Evolutionary conservation across 2,888 invertebrate species (phyloP).

Genomic region (Epinotia ramella): DNA sequence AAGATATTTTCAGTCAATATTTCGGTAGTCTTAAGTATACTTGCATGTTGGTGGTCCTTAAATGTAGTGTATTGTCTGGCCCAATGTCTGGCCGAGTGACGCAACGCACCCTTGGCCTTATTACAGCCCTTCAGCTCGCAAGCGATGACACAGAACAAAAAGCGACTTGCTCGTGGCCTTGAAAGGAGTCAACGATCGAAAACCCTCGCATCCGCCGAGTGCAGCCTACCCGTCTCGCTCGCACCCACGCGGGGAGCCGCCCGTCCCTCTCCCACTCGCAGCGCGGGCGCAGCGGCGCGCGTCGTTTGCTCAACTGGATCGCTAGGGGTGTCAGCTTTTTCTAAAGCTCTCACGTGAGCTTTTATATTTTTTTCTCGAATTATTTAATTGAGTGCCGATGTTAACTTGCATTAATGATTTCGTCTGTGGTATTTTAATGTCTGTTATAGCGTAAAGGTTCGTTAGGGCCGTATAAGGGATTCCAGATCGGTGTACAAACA

Average conservation of each 20-base stretch:
- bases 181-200: conserved; percentile 82
- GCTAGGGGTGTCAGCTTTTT: conserved; percentile 81
- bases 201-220: conserved; percentile 81
- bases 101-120: conserved; percentile 44
- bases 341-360: conserved; percentile 74
- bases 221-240: conserved; percentile 66
- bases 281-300: conserved; percentile 81
- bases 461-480: conserved; percentile 30
- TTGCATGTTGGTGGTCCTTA: conserved; percentile 3
- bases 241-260: conserved; percentile 48
- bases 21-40: not conserved
- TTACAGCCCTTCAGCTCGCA: conserved; percentile 67
- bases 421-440: conserved; percentile 58
- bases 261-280: conserved; percentile 63
- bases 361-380: conserved; percentile 67
- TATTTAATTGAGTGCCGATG: conserved; percentile 72
- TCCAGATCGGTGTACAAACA: conserved; percentile 8
- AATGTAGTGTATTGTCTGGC: conserved; percentile 39
- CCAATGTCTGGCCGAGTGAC: conserved; percentile 34
- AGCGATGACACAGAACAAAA: conserved; percentile 76
- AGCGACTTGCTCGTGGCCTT: conserved; percentile 78
- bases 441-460: conserved; percentile 48
- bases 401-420: conserved; percentile 57
- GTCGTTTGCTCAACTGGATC: conserved; percentile 78
- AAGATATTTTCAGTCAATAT: not conserved